Conservation (phyloP, 2,888 invertebrate species). For the Pheosia tremula region DNA sequence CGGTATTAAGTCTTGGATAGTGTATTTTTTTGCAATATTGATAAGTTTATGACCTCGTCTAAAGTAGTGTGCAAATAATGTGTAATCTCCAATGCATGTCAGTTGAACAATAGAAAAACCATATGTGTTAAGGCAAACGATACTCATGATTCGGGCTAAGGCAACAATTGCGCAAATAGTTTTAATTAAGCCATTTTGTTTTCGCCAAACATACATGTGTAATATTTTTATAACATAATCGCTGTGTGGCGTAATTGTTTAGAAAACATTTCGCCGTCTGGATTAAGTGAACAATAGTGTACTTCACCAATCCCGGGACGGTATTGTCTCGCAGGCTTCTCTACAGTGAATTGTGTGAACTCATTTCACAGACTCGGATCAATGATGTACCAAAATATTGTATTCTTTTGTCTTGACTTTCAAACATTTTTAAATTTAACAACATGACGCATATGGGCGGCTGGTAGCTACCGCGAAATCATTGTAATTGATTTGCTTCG, state of each 20-base stretch:
- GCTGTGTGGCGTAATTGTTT: neutral
- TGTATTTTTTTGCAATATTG: no score
- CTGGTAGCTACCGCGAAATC: neutral
- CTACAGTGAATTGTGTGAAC: neutral
- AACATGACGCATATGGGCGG: neutral
- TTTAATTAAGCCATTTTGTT: neutral
- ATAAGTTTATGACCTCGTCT: no score
- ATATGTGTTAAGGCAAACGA: neutral
- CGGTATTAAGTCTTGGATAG: no score
- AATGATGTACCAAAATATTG: neutral
- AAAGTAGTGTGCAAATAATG: no score
- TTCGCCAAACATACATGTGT: neutral
- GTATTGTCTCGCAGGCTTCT: neutral
- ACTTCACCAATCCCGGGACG: neutral
- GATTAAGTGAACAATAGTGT: neutral
- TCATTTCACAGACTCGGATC: neutral
- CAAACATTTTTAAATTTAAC: neutral
- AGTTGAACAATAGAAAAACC: neutral
- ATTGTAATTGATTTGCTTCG: neutral
- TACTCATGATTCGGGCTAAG: neutral
- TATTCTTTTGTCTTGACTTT: neutral
- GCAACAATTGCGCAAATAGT: neutral
- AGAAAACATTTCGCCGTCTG: neutral
- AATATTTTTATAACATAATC: slow-evolving; percentile 1
- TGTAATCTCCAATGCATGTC: neutral